Base-by-base conservation (phyloP, 23 tunicate genomes). In the Phallusia fumigata region DNA sequence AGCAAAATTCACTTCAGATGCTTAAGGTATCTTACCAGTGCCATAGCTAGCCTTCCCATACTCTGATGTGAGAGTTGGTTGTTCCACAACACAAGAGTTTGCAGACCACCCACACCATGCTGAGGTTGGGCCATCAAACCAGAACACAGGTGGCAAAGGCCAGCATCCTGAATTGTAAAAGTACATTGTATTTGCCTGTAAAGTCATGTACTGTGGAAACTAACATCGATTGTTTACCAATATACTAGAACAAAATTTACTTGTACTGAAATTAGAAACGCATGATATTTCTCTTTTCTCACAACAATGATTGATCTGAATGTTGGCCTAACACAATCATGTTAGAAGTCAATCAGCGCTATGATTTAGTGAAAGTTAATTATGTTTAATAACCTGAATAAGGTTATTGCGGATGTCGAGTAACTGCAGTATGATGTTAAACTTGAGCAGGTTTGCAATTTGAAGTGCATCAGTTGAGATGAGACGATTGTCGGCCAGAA, bases 81-180 rank as follows among this genome's bases (percentile, higher is more conserved):
- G 75, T 97, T 97, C 99, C 97, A 92, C 36, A 97, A 80, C 16
- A 92, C 94, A 49, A 97, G 80, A 21, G 97, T 97, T 53, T 92
- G 93, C 53, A 97, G 36, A 18, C 93, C 95, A n/a, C 91, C 87
- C 12, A n/a, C 52, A 0, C 86, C 83, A 32, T 52, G 73, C 74
- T 82, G 86, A 18, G 86, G 78, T 49, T 87, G 86, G 47, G 52
- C 76, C 86, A 83, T 84, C n/a, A 96, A 79, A 0, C 95, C 99
- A 5, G 82, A 81, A 76, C 96, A 91, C 5, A 96, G 75, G 52
- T 96, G 99, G 30, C 92, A 73, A 16, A 96, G 81, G 15, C 99
- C 99, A 58, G 86, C 89, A 77, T 96, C 99, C 96, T 96, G 84
- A 31, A 65, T 15, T 40, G 10, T 10, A 40, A 40, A 40, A 5